phyloP scores from a whole-genome alignment of 2,888 invertebrate species.

The Drosophila prostipennis region DNA sequence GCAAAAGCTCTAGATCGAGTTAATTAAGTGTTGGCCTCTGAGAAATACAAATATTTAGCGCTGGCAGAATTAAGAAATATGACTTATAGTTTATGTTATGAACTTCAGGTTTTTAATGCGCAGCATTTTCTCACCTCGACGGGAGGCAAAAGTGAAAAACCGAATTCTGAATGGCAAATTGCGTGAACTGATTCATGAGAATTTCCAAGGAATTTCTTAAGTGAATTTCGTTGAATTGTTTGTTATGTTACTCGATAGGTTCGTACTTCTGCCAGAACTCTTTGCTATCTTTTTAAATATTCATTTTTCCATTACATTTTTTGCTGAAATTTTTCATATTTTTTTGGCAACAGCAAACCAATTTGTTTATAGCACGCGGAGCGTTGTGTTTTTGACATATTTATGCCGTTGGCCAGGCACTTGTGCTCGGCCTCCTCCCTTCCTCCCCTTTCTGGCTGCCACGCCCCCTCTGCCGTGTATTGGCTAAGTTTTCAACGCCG shows the following conservation, averaged over 20 bases:
- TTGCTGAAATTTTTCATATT: conserved; percentile 8
- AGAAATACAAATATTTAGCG: conserved; percentile 3
- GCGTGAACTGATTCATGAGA: conserved; percentile 29
- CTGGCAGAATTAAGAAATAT: conserved; percentile 23
- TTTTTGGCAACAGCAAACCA: conserved; percentile 67
- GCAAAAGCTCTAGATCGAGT: no score
- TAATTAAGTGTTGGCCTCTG: conserved; percentile 24
- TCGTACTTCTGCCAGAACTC: conserved; percentile 23
- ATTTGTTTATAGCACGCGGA: conserved; percentile 72
- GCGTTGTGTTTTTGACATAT: conserved; percentile 75
- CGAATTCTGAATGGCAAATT: conserved; percentile 33
- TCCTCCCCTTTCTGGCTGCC: conserved; percentile 21
- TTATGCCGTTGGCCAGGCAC: conserved; percentile 73
- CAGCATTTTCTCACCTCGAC: conserved; percentile 3
- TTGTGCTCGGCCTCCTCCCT: conserved; percentile 36
- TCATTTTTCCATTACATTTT: conserved; percentile 58
- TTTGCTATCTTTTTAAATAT: conserved; percentile 34
- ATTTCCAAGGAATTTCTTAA: conserved; percentile 25
- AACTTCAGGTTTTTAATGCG: neutral
- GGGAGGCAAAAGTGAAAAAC: conserved; percentile 31
- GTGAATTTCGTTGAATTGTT: conserved; percentile 17
- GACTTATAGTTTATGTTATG: conserved; percentile 31
- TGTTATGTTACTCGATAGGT: conserved; percentile 35
- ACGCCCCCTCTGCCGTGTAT: conserved; percentile 19
- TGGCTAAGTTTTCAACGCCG: conserved; percentile 23